Percentiles rank a stretch among this genome's conserved stretches.
Evolutionary conservation across 2,113 vertebrate genomes (phyloP).

Genomic region (Oxygymnocypris stewartii): DNA sequence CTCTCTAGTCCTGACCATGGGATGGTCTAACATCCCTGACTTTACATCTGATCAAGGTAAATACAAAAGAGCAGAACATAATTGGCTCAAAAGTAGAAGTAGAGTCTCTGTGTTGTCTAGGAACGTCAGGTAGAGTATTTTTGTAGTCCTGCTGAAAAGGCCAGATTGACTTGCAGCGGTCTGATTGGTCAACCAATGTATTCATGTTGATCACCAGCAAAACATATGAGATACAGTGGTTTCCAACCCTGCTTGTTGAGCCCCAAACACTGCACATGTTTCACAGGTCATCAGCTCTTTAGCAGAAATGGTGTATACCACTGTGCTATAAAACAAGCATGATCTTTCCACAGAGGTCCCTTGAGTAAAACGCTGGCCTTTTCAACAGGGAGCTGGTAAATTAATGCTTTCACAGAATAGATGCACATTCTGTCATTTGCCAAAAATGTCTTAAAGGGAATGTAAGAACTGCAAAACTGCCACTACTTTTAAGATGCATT

Average conservation of each 20-base stretch:
- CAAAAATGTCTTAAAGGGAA: conserved; percentile 31
- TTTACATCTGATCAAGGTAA: neutral
- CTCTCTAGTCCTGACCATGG: neutral
- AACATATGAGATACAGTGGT: neutral
- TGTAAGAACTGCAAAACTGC: neutral
- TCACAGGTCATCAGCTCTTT: neutral
- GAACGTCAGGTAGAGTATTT: conserved; percentile 1
- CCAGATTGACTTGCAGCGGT: neutral
- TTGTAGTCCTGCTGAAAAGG: neutral
- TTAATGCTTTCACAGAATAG: neutral
- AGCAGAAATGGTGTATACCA: neutral
- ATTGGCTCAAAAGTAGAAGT: neutral
- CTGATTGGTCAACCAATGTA: neutral
- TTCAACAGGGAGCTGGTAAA: neutral
- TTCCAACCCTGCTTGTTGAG: neutral
- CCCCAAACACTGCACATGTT: neutral
- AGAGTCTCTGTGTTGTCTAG: neutral
- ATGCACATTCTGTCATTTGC: neutral
- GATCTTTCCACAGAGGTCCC: neutral
- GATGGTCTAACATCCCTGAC: neutral
- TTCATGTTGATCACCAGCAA: neutral
- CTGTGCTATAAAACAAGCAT: neutral
- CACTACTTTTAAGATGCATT: conserved; percentile 7
- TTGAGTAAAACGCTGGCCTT: neutral
- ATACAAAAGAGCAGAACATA: neutral